Evolutionary conservation across 2,113 vertebrate genomes (phyloP).

Genomic region (Toxostoma redivivum): DNA sequence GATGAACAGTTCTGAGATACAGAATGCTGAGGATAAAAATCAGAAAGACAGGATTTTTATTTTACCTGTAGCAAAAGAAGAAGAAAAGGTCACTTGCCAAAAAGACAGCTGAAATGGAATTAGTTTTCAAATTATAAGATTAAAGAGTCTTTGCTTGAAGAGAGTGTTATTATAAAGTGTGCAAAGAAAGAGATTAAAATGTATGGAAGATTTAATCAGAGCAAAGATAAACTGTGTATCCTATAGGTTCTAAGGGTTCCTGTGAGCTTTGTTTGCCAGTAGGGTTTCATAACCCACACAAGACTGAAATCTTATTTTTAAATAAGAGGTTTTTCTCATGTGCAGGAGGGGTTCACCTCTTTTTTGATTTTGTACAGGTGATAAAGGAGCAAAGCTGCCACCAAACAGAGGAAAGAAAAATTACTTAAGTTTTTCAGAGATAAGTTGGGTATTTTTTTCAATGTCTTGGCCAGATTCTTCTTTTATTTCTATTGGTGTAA

Average conservation of each 20-base stretch:
- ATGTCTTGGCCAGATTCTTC: conserved; percentile 14
- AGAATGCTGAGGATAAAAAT: conserved; percentile 51
- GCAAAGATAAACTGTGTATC: conserved; percentile 48
- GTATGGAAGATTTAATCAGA: conserved; percentile 43
- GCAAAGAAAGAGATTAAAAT: conserved; percentile 65
- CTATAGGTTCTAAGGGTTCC: conserved; percentile 29
- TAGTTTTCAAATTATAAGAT: conserved; percentile 75
- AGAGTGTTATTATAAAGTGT: conserved; percentile 61
- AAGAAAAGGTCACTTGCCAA: conserved; percentile 65
- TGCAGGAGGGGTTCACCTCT: not conserved
- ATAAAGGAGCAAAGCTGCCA: not conserved
- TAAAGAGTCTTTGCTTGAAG: conserved; percentile 64
- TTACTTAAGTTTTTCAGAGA: not conserved
- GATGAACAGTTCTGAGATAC: conserved; percentile 51
- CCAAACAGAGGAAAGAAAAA: not conserved
- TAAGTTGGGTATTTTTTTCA: conserved; percentile 18
- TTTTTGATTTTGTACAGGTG: not conserved
- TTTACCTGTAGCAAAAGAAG: conserved; percentile 53
- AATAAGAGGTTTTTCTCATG: not conserved
- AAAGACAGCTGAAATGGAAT: conserved; percentile 65
- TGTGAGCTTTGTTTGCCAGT: conserved; percentile 52
- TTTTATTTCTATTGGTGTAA: conserved; percentile 8
- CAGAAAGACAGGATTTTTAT: not conserved
- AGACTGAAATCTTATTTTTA: conserved; percentile 57
- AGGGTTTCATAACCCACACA: conserved; percentile 53